Percentiles rank a stretch among this genome's conserved stretches.
These are phyloP conservation scores for Psittacula derbiana DNA, from an alignment of 2,797 vertebrate species.

Conservation along the genomic window DNA sequence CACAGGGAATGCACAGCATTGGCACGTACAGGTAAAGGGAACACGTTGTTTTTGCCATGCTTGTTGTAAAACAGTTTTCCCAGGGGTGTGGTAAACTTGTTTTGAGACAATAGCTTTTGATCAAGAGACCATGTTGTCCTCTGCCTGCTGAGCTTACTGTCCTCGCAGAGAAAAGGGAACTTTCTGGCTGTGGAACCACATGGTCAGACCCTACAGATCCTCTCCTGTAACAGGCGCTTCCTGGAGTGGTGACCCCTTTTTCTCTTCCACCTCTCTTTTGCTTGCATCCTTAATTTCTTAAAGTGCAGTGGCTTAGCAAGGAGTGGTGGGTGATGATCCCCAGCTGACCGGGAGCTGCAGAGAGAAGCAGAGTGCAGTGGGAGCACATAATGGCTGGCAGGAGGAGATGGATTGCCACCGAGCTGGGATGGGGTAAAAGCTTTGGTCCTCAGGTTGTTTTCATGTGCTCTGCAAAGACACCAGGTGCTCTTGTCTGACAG, in stretches of 20 bases:
- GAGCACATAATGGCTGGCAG: not conserved
- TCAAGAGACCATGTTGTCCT: not conserved
- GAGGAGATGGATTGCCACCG: not conserved
- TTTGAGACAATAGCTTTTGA: not conserved
- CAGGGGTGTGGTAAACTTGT: not conserved
- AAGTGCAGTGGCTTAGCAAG: not conserved
- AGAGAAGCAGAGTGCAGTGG: not conserved
- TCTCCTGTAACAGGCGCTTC: not conserved
- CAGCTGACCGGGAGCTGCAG: not conserved
- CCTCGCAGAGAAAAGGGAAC: not conserved
- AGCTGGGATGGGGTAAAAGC: not conserved
- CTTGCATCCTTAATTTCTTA: not conserved
- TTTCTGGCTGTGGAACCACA: not conserved
- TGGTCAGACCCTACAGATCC: not conserved
- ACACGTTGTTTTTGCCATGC: rapidly evolving
- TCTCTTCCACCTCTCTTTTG: not conserved
- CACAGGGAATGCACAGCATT: not conserved
- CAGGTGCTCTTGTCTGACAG: not conserved
- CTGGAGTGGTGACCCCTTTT: not conserved
- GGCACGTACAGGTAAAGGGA: not conserved
- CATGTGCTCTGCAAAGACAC: not conserved
- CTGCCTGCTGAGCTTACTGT: not conserved
- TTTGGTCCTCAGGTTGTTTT: not conserved
- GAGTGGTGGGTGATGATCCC: not conserved
- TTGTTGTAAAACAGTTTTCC: not conserved